Evolutionary conservation across 2,113 vertebrate species (phyloP), one percentile per base, ranked within the genome.

Genomic region (Chionomys nivalis): DNA sequence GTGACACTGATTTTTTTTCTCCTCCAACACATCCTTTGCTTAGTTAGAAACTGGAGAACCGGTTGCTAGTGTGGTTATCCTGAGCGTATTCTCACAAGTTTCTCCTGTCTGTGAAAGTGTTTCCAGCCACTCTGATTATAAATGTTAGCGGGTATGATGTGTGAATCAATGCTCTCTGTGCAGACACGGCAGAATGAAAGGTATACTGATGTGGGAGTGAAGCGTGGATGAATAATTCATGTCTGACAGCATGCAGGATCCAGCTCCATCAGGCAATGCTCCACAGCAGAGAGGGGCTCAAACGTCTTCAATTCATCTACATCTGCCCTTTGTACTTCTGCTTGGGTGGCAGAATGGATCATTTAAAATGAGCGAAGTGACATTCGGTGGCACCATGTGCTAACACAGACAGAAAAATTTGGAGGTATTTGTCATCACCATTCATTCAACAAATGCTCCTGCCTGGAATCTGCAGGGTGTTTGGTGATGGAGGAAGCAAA

Each of bases 191-290:
- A 97, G 96, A 92, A 98, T 94, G 94, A 97, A 98, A 97, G 97
- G 97, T 97, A 97, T 98, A 97, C 97, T 83, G 97, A 96, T 96
- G 97, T 96, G 97, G 96, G 97, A 98, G 96, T 92, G 97, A 97
- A 97, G 96, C 94, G 96, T 49, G 86, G 19, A 97, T 98, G 97
- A 98, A 98, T 97, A 98, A 96, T 98, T 98, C 98, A 98, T 98
- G 93, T 66, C 94, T 95, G 97, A 97, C 96, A 97, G 97, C 23
- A 13, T 2, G 33, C 91, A 82, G 96, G 63, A 96, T 94, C 91
- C 93, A 97, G 94, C 94, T 96, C 95, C 96, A 77, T 95, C 97
- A 94, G 1, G 72, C 93, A 97, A 78, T 49, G n/a, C 76, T 96
- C 96, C 79, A 21, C 58, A 88, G 97, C 96, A 95, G 95, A 96